Base-by-base conservation (phyloP, 1,140 invertebrate genomes). In the Adoxophyes honmai region DNA sequence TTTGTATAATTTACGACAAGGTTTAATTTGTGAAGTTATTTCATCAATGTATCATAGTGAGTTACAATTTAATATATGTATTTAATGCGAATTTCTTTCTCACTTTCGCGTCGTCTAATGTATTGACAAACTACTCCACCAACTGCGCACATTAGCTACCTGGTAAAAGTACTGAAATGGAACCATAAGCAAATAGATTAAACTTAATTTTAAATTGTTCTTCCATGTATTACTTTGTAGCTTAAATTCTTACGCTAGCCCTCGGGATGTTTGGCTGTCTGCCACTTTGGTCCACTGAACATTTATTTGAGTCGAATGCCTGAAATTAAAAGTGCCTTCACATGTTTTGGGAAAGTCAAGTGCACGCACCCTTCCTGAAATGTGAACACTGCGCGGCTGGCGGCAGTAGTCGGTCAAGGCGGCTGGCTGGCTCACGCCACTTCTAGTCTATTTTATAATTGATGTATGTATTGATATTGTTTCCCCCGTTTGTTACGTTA, bases 241-340 rank as follows among this genome's bases (percentile, higher is more conserved):
- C 34, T 11, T 44, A 9, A 16, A 44, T 18, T n/a, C 21, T 44
- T 21, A 44, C 3, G 21, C n/a, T 4, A 36, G 34, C 34, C 42
- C 4, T 18, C 42, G 21, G 9, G 18, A 16, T 18, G 42, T 9
- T 48, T 7, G 42, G 21, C 3, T 44, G 21, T 16, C n/a, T 48
- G 18, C 21, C 18, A 18, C 39, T 28, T 33, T 53, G 37, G 33
- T 44, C 10, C 13, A 18, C 44, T 28, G 6, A 44, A 21, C 28
- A 18, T 62, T 64, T 35, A 38, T 55, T 60, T 60, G 0, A 57
- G 54, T 63, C 33, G 62, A 60, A 62, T 61, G 71, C 75, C 75
- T 81, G 78, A 48, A 79, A 81, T 81, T 78, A 58, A 74, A 87
- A 87, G 81, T 87, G 81, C 81, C 81, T 87, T 87, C 78, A 81